A percentile compares a stretch with the other conserved stretches of the same genome.
These are phyloP conservation scores for Pyrrhia umbra DNA, from an alignment of 2,888 invertebrate species.

Conservation along the genomic window DNA sequence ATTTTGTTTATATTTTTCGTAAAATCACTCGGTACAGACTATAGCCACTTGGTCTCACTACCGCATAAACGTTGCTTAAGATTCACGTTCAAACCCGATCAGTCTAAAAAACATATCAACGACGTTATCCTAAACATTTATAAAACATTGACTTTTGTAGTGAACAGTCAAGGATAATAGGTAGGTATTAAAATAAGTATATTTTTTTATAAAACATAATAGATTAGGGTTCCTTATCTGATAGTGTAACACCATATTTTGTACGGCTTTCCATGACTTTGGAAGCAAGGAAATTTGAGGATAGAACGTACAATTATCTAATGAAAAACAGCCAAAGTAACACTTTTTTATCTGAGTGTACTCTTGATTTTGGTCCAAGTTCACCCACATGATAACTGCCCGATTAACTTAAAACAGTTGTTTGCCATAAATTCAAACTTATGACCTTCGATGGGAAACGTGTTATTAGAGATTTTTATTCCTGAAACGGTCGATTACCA, in stretches of 20 bases:
- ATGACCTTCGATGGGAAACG: no score
- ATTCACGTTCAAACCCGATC: slow-evolving; percentile 20
- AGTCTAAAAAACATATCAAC: slow-evolving; percentile 53
- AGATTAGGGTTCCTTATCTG: slow-evolving; percentile 29
- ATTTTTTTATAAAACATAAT: slow-evolving; percentile 42
- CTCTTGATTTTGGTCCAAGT: no score
- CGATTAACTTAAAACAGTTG: no score
- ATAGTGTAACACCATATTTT: slow-evolving; percentile 9
- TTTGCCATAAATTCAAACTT: no score
- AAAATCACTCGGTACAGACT: no score
- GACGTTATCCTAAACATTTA: slow-evolving; percentile 57
- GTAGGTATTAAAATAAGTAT: slow-evolving; percentile 59
- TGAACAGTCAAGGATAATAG: slow-evolving; percentile 56
- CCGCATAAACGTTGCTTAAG: slow-evolving; percentile 18
- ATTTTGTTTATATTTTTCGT: no score
- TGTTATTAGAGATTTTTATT: no score
- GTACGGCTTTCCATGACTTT: slow-evolving; percentile 13
- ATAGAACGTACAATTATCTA: not conserved
- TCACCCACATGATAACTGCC: no score
- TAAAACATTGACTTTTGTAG: slow-evolving; percentile 62
- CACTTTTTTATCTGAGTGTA: no score
- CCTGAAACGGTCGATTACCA: no score
- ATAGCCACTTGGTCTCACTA: no score
- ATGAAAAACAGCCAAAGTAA: no score
- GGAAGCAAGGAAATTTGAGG: not conserved